Base-by-base conservation (phyloP, 2,797 vertebrate genomes). In the Eupleurogrammus muticus region DNA sequence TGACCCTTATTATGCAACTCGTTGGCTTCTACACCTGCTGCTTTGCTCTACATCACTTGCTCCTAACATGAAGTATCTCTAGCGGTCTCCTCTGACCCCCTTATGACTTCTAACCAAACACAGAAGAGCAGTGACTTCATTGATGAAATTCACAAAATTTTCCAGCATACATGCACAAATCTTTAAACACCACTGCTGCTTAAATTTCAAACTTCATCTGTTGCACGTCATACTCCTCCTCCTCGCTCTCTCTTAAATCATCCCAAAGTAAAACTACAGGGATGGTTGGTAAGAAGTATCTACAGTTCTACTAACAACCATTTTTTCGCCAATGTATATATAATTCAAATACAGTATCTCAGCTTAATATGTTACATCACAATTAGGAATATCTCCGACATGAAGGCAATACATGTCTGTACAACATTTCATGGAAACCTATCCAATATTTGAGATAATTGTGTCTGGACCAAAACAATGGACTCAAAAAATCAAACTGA, bases 1-100 rank as follows among this genome's bases (percentile, higher is more conserved):
- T 81, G 72, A 88, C 73, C 64, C 16, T 81, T 51, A 84, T 92
- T 85, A 89, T 82, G 82, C 69, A 90, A 90, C 67, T 38, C 60
- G 38, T 38, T 76, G 58, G 47, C 62, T 53, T 66, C 68, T 70
- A 35, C 73, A 87, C 85, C 83, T 84, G 76, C 54, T 63, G 53
- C 38, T 64, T 36, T 60, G 66, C 32, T 72, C 69, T 57, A 38
- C 28, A 68, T 74, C 66, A 67, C 34, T 51, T 51, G 44, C 44
- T 42, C 24, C 19, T 36, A 54, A 47, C 48, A 67, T 44, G 16
- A 49, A 52, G 40, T 20, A 58, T 24, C 9, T 54, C 17, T 4
- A 11, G 44, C 20, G 38, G 9, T 28, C 28, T 66, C 28, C 61
- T 73, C 44, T 49, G 36, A 70, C 21, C 42, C n/a, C 20, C 21